These are phyloP conservation scores for Entomobrya proxima DNA, from an alignment of 2,888 invertebrate genomes.

Conservation along the genomic window DNA sequence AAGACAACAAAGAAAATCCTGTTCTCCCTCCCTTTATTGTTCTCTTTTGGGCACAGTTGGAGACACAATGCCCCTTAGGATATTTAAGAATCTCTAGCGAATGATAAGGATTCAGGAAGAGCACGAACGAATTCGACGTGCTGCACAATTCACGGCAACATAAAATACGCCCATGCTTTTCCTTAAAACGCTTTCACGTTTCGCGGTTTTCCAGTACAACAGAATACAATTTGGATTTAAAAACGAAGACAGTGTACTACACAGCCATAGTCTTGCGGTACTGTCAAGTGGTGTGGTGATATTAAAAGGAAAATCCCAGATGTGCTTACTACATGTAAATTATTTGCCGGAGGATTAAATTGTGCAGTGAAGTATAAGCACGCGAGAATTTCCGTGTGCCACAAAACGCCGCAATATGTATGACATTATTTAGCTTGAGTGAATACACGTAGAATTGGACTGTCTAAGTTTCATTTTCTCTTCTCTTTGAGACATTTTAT, in stretches of 20 bases:
- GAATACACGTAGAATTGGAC: neutral
- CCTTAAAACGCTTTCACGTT: neutral
- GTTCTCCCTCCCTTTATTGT: neutral
- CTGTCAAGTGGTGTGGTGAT: neutral
- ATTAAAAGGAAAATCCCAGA: slow-evolving; percentile 33
- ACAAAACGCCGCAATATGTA: neutral
- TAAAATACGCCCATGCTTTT: neutral
- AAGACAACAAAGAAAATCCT: slow-evolving; percentile 5
- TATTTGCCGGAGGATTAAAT: slow-evolving; percentile 37
- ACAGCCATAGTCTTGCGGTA: neutral
- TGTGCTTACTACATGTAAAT: slow-evolving; percentile 35
- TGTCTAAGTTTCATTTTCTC: neutral
- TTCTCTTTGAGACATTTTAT: neutral
- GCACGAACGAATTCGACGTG: neutral
- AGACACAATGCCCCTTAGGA: slow-evolving; percentile 20
- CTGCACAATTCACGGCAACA: neutral
- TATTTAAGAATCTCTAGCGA: slow-evolving; percentile 18
- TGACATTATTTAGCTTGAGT: neutral
- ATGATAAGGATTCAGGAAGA: neutral
- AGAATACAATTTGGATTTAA: slow-evolving; percentile 1
- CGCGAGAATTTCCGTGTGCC: neutral
- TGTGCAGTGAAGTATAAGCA: slow-evolving; percentile 17
- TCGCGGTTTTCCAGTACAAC: neutral
- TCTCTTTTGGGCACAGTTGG: neutral
- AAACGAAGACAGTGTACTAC: neutral